These are phyloP conservation scores for Cygnus atratus DNA, from an alignment of 2,113 vertebrate species.

Conservation along the genomic window DNA sequence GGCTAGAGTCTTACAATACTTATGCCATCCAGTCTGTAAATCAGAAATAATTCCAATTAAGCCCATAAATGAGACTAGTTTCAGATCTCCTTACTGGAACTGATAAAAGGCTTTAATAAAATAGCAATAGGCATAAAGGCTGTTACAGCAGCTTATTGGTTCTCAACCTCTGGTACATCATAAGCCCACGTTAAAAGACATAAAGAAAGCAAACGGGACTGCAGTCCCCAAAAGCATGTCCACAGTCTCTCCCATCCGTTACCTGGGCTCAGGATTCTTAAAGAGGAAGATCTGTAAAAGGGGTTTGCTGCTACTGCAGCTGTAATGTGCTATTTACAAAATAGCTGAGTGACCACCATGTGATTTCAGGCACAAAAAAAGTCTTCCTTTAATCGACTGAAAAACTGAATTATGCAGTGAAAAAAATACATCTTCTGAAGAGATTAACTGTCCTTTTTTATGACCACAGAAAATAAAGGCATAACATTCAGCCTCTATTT, in stretches of 20 bases:
- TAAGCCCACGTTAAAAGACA: neutral
- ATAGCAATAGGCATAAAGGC: neutral
- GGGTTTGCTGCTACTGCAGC: neutral
- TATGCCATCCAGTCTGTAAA: neutral
- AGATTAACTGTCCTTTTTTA: neutral
- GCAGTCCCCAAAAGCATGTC: neutral
- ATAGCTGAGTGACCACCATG: neutral
- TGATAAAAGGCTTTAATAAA: neutral
- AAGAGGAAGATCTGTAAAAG: neutral
- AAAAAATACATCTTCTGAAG: neutral
- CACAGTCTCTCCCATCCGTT: neutral
- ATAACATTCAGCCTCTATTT: neutral
- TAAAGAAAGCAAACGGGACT: neutral
- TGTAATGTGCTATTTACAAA: neutral
- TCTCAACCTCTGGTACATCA: neutral
- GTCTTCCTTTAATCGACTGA: neutral
- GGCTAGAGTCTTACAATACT: neutral
- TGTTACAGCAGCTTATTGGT: neutral
- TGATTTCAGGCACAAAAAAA: neutral
- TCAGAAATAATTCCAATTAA: neutral
- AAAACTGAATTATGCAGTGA: neutral
- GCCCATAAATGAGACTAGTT: neutral
- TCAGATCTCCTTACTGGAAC: neutral
- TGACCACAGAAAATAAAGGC: neutral
- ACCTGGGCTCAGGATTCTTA: neutral